Conservation (phyloP, 1,140 invertebrate genomes). For the Neodiprion virginianus region DNA sequence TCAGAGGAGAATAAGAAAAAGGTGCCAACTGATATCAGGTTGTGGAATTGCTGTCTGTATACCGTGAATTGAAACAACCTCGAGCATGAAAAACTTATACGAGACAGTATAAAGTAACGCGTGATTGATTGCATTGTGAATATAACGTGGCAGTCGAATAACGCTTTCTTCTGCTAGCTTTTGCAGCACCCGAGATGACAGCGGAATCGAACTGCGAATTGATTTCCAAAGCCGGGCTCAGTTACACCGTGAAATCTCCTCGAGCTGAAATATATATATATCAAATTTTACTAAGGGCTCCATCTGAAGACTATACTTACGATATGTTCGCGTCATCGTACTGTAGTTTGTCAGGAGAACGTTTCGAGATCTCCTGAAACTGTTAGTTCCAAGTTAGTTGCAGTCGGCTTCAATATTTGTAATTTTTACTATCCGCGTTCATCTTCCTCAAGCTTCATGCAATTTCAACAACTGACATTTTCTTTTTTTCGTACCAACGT, state of each 20-base stretch:
- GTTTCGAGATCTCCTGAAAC: no score
- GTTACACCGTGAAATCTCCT: constrained; percentile 1
- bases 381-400: no score
- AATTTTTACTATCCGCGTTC: no score
- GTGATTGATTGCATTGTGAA: constrained; percentile 2
- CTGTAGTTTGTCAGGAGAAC: no score
- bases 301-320: no score
- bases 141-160: constrained; percentile 2
- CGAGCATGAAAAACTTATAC: no score
- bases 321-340: no score
- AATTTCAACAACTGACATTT: no score
- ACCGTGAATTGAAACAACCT: not conserved
- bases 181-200: not conserved
- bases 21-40: not conserved
- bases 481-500: no score
- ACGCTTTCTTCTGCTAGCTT: not conserved
- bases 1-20: not conserved
- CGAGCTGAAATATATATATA: constrained; percentile 1
- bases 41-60: not conserved
- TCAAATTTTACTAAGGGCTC: not conserved
- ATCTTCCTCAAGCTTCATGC: no score
- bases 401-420: no score
- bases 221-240: not conserved
- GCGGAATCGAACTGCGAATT: not conserved
- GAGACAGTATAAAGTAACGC: not conserved